phyloP scores from a whole-genome alignment of 2,113 vertebrate species.

The Gadus macrocephalus region DNA sequence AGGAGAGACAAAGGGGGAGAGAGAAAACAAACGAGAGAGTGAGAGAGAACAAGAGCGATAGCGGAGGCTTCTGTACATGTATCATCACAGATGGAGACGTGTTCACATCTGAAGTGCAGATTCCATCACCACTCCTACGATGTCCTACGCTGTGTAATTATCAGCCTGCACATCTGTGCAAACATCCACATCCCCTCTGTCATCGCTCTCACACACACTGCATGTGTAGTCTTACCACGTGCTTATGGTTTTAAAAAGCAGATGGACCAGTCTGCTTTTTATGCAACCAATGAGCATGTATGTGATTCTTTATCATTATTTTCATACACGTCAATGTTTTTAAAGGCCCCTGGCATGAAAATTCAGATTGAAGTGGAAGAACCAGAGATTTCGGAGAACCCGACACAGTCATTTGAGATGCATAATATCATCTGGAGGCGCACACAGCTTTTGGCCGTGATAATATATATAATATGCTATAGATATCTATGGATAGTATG shows the following conservation, averaged over 20 bases:
- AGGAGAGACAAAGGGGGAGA: background rate
- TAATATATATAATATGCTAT: too few species aligned
- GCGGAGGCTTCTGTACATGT: slow-evolving; percentile 29
- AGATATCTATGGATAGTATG: too few species aligned
- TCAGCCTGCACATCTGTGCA: slow-evolving; percentile 64
- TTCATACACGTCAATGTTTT: too few species aligned
- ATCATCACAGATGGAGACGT: slow-evolving; percentile 31
- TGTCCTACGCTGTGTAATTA: slow-evolving; percentile 65
- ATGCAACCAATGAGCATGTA: slow-evolving; percentile 1
- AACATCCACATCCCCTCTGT: slow-evolving; percentile 55
- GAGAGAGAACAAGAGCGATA: background rate
- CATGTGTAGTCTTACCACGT: background rate
- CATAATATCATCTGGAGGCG: too few species aligned
- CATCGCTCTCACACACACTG: slow-evolving; percentile 22
- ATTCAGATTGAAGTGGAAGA: too few species aligned
- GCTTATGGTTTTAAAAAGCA: background rate
- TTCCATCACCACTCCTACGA: slow-evolving; percentile 53
- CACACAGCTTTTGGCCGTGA: too few species aligned
- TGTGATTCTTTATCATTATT: too few species aligned
- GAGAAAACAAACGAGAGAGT: background rate
- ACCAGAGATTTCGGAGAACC: too few species aligned
- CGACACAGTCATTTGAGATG: too few species aligned
- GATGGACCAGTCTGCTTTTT: background rate
- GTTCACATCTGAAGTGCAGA: slow-evolving; percentile 53
- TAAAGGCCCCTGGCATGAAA: too few species aligned